Percentiles rank a stretch among this genome's conserved stretches.
Conservation (phyloP, 2,797 vertebrate genomes). For the Arremon aurantiirostris region DNA sequence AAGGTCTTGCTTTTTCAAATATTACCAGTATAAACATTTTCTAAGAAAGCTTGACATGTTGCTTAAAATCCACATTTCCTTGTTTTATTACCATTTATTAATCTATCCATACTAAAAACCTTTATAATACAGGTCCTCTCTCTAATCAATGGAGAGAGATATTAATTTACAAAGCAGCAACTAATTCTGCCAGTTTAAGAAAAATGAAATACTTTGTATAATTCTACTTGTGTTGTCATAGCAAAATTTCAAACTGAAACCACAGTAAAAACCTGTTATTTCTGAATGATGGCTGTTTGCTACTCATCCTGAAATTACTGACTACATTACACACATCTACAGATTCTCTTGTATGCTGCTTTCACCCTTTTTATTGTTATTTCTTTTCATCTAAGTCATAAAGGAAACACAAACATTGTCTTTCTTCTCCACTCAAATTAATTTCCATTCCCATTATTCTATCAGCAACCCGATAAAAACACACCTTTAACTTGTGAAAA, state of each 20-base stretch:
- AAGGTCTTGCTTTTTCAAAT: neutral
- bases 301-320: neutral
- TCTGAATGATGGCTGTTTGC: neutral
- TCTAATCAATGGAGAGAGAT: neutral
- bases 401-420: neutral
- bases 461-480: neutral
- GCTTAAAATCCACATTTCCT: neutral
- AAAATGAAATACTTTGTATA: neutral
- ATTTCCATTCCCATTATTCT: neutral
- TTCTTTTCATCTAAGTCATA: neutral
- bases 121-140: neutral
- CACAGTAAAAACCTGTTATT: neutral
- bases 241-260: neutral
- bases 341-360: neutral
- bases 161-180: neutral
- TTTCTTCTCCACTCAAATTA: neutral
- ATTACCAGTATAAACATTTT: neutral
- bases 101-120: neutral
- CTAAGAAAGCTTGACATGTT: accelerated
- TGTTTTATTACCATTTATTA: neutral
- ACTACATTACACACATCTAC: neutral
- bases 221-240: neutral
- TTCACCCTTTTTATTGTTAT: neutral
- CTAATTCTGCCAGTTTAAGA: neutral
- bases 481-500: neutral